These are phyloP conservation scores for Harpagifer antarcticus DNA, from an alignment of 2,797 vertebrate species.

Conservation along the genomic window DNA sequence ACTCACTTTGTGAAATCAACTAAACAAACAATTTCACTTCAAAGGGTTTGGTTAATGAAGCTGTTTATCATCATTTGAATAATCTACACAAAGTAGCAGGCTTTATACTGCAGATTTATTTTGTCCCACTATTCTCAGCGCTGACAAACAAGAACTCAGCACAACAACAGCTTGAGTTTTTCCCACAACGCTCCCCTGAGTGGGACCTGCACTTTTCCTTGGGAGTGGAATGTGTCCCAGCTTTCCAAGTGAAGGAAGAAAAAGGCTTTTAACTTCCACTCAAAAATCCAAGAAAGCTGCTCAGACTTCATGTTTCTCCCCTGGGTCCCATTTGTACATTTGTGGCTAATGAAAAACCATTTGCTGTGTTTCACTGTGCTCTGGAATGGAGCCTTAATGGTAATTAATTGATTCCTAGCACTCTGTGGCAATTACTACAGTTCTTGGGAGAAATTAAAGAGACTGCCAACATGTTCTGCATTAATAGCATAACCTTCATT, in stretches of 20 bases:
- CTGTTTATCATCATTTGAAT: slow-evolving; percentile 62
- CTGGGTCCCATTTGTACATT: slow-evolving; percentile 86
- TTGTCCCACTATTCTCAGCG: slow-evolving; percentile 29
- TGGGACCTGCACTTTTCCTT: slow-evolving; percentile 57
- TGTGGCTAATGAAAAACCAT: slow-evolving; percentile 81
- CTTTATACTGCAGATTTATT: slow-evolving; percentile 43
- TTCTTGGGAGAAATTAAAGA: slow-evolving; percentile 80
- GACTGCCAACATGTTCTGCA: slow-evolving; percentile 75
- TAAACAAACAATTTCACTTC: slow-evolving; percentile 44
- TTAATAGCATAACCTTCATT: slow-evolving; percentile 85
- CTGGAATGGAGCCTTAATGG: slow-evolving; percentile 78
- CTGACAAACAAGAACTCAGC: slow-evolving; percentile 59
- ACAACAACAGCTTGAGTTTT: slow-evolving; percentile 61
- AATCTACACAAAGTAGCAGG: slow-evolving; percentile 46
- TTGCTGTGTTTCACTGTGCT: slow-evolving; percentile 69
- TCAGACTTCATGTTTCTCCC: slow-evolving; percentile 79
- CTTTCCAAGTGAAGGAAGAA: slow-evolving; percentile 56
- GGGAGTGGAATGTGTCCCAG: slow-evolving; percentile 76
- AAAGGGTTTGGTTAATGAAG: slow-evolving; percentile 47
- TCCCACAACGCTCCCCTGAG: slow-evolving; percentile 54
- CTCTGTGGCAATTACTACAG: slow-evolving; percentile 83
- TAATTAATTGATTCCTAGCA: slow-evolving; percentile 87
- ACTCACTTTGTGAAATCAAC: slow-evolving; percentile 5
- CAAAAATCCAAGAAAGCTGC: slow-evolving; percentile 82
- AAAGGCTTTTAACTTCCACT: slow-evolving; percentile 76